A percentile compares a stretch with the other conserved stretches of the same genome.
phyloP scores from a whole-genome alignment of 2,888 invertebrate species.

The Chirona hameri region DNA sequence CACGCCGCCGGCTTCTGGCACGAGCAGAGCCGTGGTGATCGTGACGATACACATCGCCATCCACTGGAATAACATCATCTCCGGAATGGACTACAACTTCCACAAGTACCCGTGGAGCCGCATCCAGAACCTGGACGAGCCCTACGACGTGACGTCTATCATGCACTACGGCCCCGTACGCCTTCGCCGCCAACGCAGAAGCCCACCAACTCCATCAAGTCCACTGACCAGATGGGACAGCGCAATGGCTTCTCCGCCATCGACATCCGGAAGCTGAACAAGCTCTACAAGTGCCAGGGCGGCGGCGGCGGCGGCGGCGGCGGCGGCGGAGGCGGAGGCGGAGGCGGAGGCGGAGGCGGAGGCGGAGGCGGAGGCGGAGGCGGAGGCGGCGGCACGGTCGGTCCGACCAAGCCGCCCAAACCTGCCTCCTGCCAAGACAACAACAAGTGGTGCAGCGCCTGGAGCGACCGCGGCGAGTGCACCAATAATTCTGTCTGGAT shows the following conservation, averaged over 20 bases:
- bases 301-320: not conserved
- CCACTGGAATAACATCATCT: conserved; percentile 44
- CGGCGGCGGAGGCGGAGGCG: not conserved
- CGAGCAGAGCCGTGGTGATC: conserved; percentile 51
- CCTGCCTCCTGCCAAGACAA: conserved; percentile 12
- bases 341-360: conserved; percentile 1
- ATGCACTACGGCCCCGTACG: conserved; percentile 48
- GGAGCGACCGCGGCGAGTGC: conserved; percentile 14
- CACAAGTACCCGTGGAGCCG: conserved; percentile 44
- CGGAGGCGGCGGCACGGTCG: not conserved
- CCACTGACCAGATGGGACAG: conserved; percentile 45
- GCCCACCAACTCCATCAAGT: conserved; percentile 46
- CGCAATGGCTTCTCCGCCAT: conserved; percentile 43
- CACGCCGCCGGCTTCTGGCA: conserved; percentile 54
- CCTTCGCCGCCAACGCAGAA: conserved; percentile 45
- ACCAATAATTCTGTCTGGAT: not conserved
- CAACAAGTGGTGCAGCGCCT: not conserved
- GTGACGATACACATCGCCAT: conserved; percentile 50
- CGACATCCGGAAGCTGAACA: conserved; percentile 44
- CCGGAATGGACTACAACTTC: conserved; percentile 46
- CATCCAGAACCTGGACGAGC: conserved; percentile 44
- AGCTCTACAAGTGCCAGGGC: conserved; percentile 43
- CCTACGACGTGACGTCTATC: conserved; percentile 46
- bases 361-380: too few relatives aligned
- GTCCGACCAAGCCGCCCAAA: not conserved